Percentiles rank a stretch among this genome's conserved stretches.
These are phyloP conservation scores for Phaonia tiefii DNA, from an alignment of 2,888 invertebrate genomes.

Conservation along the genomic window DNA sequence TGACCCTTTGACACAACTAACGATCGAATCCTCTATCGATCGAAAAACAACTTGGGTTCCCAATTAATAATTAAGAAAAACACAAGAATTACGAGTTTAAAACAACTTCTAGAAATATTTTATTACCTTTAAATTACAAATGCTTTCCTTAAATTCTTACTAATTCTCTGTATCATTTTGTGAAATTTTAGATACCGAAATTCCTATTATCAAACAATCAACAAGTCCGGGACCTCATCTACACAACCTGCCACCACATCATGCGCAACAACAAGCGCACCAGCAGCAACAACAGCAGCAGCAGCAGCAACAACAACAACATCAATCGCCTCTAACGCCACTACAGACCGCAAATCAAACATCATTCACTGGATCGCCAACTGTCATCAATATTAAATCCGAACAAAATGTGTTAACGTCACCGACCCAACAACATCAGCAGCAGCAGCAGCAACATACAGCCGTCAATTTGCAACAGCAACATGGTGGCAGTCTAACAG, in stretches of 20 bases:
- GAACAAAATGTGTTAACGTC: conserved; percentile 77
- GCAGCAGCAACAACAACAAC: conserved; percentile 72
- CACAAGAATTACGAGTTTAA: too few relatives aligned
- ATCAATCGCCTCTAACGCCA: conserved; percentile 71
- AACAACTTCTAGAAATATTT: too few relatives aligned
- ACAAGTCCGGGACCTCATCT: conserved; percentile 80
- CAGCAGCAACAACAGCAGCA: conserved; percentile 74
- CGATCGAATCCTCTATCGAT: too few relatives aligned
- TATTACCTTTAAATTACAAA: too few relatives aligned
- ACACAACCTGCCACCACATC: conserved; percentile 76
- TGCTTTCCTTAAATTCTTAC: too few relatives aligned
- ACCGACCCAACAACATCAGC: conserved; percentile 73
- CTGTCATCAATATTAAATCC: conserved; percentile 78
- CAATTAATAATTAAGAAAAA: too few relatives aligned
- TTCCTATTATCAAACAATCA: conserved; percentile 81
- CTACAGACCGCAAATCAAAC: conserved; percentile 68
- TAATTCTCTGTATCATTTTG: conserved; percentile 40
- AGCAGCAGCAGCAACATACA: conserved; percentile 70
- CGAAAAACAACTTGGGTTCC: too few relatives aligned
- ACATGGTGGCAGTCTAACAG: conserved; percentile 69
- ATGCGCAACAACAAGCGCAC: conserved; percentile 71
- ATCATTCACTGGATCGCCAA: conserved; percentile 73
- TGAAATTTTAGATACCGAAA: conserved; percentile 80
- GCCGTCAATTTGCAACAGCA: conserved; percentile 70
- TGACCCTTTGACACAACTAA: too few relatives aligned